Evolutionary conservation across 2,888 invertebrate genomes (phyloP).

Genomic region (Geotrupes spiniger): DNA sequence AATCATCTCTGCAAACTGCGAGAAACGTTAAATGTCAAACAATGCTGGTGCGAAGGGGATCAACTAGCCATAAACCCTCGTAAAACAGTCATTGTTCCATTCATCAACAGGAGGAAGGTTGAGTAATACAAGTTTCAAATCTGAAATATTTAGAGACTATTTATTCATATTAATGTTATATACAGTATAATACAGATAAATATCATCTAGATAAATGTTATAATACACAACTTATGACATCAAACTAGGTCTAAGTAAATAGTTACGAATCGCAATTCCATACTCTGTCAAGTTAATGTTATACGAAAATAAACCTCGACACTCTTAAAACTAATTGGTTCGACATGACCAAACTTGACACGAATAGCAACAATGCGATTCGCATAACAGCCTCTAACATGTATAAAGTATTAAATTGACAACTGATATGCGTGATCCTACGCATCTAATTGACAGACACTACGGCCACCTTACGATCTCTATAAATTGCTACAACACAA

Average conservation of each 20-base stretch:
- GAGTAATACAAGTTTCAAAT: too few species aligned
- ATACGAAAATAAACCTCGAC: conserved; percentile 18
- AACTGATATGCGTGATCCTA: conserved; percentile 48
- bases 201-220: conserved; percentile 29
- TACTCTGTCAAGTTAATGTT: conserved; percentile 12
- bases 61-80: too few species aligned
- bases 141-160: conserved; percentile 25
- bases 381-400: conserved; percentile 49
- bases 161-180: conserved; percentile 28
- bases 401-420: conserved; percentile 46
- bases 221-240: conserved; percentile 28
- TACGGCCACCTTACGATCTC: conserved; percentile 37
- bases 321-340: conserved; percentile 19
- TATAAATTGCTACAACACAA: conserved; percentile 49
- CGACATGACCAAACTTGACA: conserved; percentile 11
- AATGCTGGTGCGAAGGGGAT: too few species aligned
- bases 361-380: conserved; percentile 23
- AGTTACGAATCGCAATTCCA: conserved; percentile 13
- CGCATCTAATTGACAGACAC: conserved; percentile 49
- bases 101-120: too few species aligned
- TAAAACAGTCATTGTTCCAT: too few species aligned
- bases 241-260: conserved; percentile 20
- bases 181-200: conserved; percentile 32
- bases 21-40: too few species aligned
- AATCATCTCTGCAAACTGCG: too few species aligned